Evolutionary conservation across 2,888 invertebrate species (phyloP), one percentile per base, ranked within the genome.

Genomic region (Hipparchia semele): DNA sequence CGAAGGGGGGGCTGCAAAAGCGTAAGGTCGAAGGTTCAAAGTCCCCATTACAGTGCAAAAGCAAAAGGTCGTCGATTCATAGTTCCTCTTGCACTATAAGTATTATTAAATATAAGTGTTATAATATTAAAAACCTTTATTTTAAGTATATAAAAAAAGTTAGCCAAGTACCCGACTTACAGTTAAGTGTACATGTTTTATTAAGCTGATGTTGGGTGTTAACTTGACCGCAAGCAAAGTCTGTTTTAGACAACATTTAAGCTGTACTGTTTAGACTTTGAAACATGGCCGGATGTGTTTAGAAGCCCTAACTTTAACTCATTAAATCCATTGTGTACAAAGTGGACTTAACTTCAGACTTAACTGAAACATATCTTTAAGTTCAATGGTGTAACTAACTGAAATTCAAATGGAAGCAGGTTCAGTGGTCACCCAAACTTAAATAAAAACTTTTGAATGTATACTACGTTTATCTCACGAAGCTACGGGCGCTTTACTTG

Each of bases 211-310:
- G 67, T 46, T 56, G 45, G 56, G 56, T 67, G 56, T 56, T 13
- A 67, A 56, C 56, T 56, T 46, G 54, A 67, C 56, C 46, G 67
- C 56, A 58, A 13, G 56, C 67, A n/a, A 65, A 65, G 65, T n/a
- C 67, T 56, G 56, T 56, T 67, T 67, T 67, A 56, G 56, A 67
- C 45, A 56, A 67, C 56, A 67, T 54, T 56, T 67, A 65, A 65
- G 67, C 67, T 67, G 56, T 13, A 5, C 56, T 67, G 67, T 45
- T 54, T 45, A 67, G 67, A 56, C 45, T 67, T 67, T 67, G 67
- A 58, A 58, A 46, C 67, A 67, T 45, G 54, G 67, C 56, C 56
- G n/a, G 54, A 66, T 56, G 67, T 67, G 67, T 67, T 67, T 67
- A 56, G 45, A 67, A 56, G 53, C 65, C 33, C 10, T 2, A 46